These are phyloP conservation scores for Eretmochelys imbricata DNA, from an alignment of 2,113 vertebrate species.

Conservation along the genomic window DNA sequence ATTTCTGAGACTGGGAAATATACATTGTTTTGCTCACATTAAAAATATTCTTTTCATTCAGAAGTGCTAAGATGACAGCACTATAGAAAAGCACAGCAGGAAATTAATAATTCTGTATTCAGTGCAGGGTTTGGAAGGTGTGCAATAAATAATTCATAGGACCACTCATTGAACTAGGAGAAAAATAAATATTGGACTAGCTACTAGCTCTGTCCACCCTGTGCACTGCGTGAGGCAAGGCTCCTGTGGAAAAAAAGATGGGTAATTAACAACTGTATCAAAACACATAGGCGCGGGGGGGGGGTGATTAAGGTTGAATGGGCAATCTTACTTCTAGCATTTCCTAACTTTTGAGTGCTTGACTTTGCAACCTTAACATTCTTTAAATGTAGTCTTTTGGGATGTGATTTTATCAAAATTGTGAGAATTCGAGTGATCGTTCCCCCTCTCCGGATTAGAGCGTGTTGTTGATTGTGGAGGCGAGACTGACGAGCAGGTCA, in stretches of 20 bases:
- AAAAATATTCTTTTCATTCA: background rate
- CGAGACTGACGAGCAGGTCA: background rate
- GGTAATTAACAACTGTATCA: background rate
- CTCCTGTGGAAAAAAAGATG: background rate
- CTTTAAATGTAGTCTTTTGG: background rate
- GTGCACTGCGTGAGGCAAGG: background rate
- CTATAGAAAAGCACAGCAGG: background rate
- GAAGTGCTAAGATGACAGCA: background rate
- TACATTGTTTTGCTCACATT: background rate
- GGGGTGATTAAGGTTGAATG: background rate
- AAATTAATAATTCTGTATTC: background rate
- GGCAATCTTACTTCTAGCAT: background rate
- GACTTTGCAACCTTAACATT: background rate
- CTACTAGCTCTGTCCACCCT: background rate
- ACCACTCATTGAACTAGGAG: background rate
- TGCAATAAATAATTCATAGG: background rate
- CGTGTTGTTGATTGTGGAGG: background rate
- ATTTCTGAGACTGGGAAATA: background rate
- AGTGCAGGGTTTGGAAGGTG: background rate
- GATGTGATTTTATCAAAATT: too few relatives aligned
- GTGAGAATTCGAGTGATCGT: background rate
- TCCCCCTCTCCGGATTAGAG: conserved; percentile 7
- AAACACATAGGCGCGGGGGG: background rate
- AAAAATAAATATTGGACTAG: background rate
- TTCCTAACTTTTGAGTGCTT: background rate